Conservation (phyloP, 2,888 invertebrate genomes). For the Notocelia uddmanniana region DNA sequence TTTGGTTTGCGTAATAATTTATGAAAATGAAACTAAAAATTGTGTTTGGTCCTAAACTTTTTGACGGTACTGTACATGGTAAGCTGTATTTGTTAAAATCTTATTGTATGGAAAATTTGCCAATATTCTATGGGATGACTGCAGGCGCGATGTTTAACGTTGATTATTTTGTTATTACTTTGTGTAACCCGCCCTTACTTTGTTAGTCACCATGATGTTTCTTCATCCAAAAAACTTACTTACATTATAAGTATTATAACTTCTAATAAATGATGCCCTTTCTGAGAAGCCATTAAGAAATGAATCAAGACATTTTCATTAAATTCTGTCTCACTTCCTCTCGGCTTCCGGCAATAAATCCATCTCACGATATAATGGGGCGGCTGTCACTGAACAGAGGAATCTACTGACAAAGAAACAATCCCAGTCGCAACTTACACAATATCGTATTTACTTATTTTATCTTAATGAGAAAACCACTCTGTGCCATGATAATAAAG, state of each 20-base stretch:
- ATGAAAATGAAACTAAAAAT: too few relatives aligned
- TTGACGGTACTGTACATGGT: too few relatives aligned
- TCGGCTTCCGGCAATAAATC: conserved; percentile 37
- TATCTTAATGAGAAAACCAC: neutral
- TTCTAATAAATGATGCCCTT: neutral
- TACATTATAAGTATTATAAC: neutral
- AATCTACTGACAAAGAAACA: conserved; percentile 7
- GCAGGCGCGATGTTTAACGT: too few relatives aligned
- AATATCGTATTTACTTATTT: neutral
- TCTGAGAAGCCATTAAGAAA: neutral
- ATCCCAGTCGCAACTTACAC: neutral
- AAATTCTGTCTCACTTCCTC: conserved; percentile 26
- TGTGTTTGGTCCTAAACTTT: too few relatives aligned
- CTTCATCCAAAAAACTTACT: neutral
- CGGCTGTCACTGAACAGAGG: conserved; percentile 28
- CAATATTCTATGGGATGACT: too few relatives aligned
- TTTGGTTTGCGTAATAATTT: too few relatives aligned
- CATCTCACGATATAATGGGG: conserved; percentile 25
- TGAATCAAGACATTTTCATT: conserved; percentile 28
- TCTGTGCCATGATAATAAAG: neutral
- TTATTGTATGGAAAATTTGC: too few relatives aligned
- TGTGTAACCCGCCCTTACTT: too few relatives aligned
- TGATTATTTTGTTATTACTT: too few relatives aligned
- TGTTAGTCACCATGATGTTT: neutral
- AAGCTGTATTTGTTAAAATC: too few relatives aligned